Conservation (phyloP, 2,797 vertebrate species). For the Typhlichthys eigenmanni region DNA sequence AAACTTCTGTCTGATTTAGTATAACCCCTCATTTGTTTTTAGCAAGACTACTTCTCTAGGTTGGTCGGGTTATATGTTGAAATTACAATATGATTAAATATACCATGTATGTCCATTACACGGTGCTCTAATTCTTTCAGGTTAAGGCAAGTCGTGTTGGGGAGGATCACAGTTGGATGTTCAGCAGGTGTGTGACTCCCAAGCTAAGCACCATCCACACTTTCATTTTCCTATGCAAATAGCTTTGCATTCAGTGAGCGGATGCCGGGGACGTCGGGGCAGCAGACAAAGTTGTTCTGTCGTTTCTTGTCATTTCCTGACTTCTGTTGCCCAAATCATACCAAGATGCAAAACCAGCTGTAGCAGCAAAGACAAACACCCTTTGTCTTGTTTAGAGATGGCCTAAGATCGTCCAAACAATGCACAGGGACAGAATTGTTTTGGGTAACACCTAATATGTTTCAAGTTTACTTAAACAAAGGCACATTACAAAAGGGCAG, state of each 20-base stretch:
- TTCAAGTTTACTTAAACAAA: no score
- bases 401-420: not conserved
- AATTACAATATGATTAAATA: no score
- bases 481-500: no score
- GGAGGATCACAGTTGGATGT: slow-evolving; percentile 14
- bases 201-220: slow-evolving; percentile 12
- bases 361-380: slow-evolving; percentile 11
- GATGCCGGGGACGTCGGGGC: slow-evolving; percentile 36
- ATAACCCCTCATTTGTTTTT: no score
- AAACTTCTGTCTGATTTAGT: no score
- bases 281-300: slow-evolving; percentile 52
- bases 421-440: no score
- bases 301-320: slow-evolving; percentile 41
- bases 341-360: slow-evolving; percentile 69
- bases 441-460: no score
- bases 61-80: no score
- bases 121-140: not conserved
- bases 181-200: slow-evolving; percentile 1
- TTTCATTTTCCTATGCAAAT: slow-evolving; percentile 80
- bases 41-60: no score
- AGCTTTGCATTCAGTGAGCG: slow-evolving; percentile 70
- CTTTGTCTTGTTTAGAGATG: slow-evolving; percentile 1
- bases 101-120: not conserved
- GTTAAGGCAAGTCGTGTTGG: slow-evolving; percentile 2
- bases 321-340: slow-evolving; percentile 56